Evolutionary conservation across 2,797 vertebrate species (phyloP), one percentile per base, ranked within the genome.

Genomic region (Phoebastria nigripes): DNA sequence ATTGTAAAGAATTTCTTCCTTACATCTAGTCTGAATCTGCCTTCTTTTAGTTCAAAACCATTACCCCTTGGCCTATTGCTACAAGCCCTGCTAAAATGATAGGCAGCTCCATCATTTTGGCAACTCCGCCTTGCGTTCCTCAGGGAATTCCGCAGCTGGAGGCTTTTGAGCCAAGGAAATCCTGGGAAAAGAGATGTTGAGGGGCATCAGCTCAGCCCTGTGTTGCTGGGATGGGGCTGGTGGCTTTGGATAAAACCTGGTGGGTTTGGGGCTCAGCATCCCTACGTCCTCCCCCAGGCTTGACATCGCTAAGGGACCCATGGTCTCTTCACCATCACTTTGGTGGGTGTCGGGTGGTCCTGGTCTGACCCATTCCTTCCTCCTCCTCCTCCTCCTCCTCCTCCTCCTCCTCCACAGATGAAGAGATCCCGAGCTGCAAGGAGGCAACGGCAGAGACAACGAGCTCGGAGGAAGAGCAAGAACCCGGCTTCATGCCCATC

Each of bases 401-500:
- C 47, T 71, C 9, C 42, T 84, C 28, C 44, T 71, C 9, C 42
- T 84, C 25, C 2, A 0, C 93, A 99, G 99, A 99, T 67, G 99
- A 99, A 26, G 99, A 99, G 96, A 98, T 98, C 66, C 97, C 98
- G 0, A 98, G 99, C 94, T 99, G 99, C 78, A 99, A 99, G 83
- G 99, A 99, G 89, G 98, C 98, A 66, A 97, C 98, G 0, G 98
- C 98, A 0, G 99, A 99, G 98, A 99, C 98, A 1, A 99, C 99
- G 69, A 99, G 99, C 97, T 99, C 99, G 0, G 99, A 99, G 97
- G 99, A 99, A 84, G 99, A 99, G 96, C 99, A 99, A 85, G 99
- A 99, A 86, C 91, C 98, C 0, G 80, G 97, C 8, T 99, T 99
- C 97, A 97, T 99, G 4, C 96, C 98, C 12, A 98, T 98, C 55